These are phyloP conservation scores for Chaetodon trifascialis DNA, from an alignment of 2,113 vertebrate genomes.

Conservation along the genomic window DNA sequence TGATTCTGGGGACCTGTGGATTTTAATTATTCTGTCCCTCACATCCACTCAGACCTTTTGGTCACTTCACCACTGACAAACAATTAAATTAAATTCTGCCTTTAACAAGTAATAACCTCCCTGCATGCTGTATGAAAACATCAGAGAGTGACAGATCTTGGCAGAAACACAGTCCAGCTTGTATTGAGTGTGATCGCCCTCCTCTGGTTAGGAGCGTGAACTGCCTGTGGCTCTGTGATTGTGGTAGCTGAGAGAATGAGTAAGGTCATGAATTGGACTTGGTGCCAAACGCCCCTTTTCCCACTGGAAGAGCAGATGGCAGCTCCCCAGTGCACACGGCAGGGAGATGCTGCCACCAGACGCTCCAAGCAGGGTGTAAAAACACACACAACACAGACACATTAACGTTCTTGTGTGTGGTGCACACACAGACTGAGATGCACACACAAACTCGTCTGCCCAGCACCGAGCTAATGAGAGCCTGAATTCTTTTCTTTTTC, in stretches of 20 bases:
- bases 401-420: slow-evolving; percentile 20
- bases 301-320: slow-evolving; percentile 77
- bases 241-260: slow-evolving; percentile 35
- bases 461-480: background rate
- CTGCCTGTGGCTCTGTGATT: slow-evolving; percentile 30
- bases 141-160: background rate
- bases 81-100: background rate
- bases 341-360: slow-evolving; percentile 71
- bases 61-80: slow-evolving; percentile 4
- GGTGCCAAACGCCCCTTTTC: slow-evolving; percentile 69
- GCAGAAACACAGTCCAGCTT: slow-evolving; percentile 11
- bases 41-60: background rate
- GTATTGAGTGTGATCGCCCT: slow-evolving; percentile 62
- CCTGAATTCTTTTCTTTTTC: slow-evolving; percentile 24
- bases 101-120: background rate
- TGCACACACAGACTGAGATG: slow-evolving; percentile 2
- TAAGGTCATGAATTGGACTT: slow-evolving; percentile 64
- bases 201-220: slow-evolving; percentile 53
- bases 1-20: background rate
- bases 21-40: background rate
- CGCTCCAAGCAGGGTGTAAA: slow-evolving; percentile 66
- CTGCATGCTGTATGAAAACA: slow-evolving; percentile 24
- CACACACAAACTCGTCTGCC: background rate
- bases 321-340: slow-evolving; percentile 69
- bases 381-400: slow-evolving; percentile 58